Base-by-base conservation (phyloP, 2,113 vertebrate genomes). In the Enhydra lutris region DNA sequence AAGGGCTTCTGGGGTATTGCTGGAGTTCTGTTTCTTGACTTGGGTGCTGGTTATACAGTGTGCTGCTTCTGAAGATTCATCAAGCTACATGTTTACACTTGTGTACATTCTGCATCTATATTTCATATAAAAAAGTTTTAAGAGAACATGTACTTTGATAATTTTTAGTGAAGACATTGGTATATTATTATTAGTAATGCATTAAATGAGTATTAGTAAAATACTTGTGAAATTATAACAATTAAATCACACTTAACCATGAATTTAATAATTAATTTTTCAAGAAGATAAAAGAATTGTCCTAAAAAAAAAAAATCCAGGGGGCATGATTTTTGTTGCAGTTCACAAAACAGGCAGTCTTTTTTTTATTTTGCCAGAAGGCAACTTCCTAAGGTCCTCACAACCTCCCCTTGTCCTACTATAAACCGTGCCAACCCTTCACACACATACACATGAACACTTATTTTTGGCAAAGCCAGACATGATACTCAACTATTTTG, bases 211-310 rank as follows among this genome's bases (percentile, higher is more conserved):
- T 57, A 34, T 34, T 76, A 36, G 6, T 34, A 73, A 81, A 82
- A 87, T 31, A 45, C 14, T 45, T 87, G 8, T 45, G 13, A 65
- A 74, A 34, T 29, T 55, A 15, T 26, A 83, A 55, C n/a, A 34
- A 12, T 94, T 82, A 88, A 61, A 31, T 96, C 61, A 39, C 6
- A 42, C 31, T 57, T 89, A 74, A 86, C 17, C 57, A 45, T 39
- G 47, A 94, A 50, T 82, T n/a, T 71, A 76, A 50, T 81, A 36
- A 24, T 95, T 23, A 67, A 36, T 82, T 90, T 47, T 61, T 85
- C 34, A 65, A 82, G 7, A 80, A 80, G 18, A 20, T 31, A 61
- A 55, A 55, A n/a, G 2, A 39, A 14, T n/a, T 67, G 6, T 63
- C 23, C 21, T 29, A 36, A n/a, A 81, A 71, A 50, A 12, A 12